These are phyloP conservation scores for Automeris io DNA, from an alignment of 2,888 invertebrate species.

Conservation along the genomic window DNA sequence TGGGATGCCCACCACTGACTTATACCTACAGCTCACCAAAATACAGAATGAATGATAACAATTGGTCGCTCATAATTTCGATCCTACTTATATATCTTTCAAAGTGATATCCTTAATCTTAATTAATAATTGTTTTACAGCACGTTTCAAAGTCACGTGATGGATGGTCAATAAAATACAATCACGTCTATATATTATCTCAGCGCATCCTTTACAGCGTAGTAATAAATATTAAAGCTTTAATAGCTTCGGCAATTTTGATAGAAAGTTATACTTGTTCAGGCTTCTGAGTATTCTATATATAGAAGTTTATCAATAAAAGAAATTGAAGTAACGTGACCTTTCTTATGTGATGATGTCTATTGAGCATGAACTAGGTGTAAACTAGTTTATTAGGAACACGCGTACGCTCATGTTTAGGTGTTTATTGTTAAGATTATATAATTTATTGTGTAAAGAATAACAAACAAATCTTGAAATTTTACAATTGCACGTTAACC, in stretches of 20 bases:
- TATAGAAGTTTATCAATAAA: not conserved
- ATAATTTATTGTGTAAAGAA: not conserved
- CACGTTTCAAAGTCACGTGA: slow-evolving; percentile 20
- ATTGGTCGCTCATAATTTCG: no score
- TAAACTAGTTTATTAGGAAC: not conserved
- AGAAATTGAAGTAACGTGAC: slow-evolving; percentile 1
- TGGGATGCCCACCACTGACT: no score
- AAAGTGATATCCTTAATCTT: not conserved
- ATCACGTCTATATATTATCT: slow-evolving; percentile 4
- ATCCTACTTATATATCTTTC: no score
- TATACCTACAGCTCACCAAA: no score
- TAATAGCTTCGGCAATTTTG: slow-evolving; percentile 5
- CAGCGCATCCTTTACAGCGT: slow-evolving; percentile 4
- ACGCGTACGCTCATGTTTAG: not conserved
- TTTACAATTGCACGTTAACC: not conserved
- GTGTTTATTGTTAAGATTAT: not conserved
- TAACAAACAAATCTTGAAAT: not conserved
- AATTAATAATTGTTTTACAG: slow-evolving; percentile 1
- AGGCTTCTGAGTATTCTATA: not conserved
- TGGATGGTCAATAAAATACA: slow-evolving; percentile 4
- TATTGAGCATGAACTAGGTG: not conserved
- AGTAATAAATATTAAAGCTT: slow-evolving; percentile 6
- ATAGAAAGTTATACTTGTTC: not conserved
- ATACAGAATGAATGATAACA: no score
- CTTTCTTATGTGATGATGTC: not conserved